Conservation (phyloP, 2,888 invertebrate genomes). For the Cylloceria caligata region DNA sequence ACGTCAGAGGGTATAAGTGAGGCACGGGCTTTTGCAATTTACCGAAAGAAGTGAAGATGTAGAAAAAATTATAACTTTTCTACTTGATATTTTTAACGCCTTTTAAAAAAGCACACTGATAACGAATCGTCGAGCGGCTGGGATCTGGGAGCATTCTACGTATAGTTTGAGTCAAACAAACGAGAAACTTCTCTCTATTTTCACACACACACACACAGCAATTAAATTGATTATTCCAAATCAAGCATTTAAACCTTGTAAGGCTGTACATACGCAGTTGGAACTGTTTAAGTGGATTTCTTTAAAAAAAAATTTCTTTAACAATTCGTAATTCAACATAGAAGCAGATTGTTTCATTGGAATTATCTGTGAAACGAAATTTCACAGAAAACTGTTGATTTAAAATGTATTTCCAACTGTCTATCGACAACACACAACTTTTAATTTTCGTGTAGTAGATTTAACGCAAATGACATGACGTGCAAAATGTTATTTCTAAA, state of each 20-base stretch:
- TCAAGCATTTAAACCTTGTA: neutral
- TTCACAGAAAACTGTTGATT: neutral
- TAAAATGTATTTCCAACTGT: conserved; percentile 8
- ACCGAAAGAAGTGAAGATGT: conserved; percentile 58
- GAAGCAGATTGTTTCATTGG: neutral
- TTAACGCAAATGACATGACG: conserved; percentile 17
- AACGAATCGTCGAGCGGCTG: conserved; percentile 61
- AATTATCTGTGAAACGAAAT: no score
- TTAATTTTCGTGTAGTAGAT: neutral
- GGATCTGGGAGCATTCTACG: conserved; percentile 53
- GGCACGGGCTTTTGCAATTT: conserved; percentile 20
- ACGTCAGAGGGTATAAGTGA: conserved; percentile 25
- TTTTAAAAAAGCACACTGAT: conserved; percentile 60
- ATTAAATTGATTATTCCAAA: neutral
- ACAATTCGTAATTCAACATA: neutral
- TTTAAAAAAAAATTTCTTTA: neutral
- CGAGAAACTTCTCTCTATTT: conserved; percentile 4
- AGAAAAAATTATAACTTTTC: conserved; percentile 1
- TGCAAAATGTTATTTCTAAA: conserved; percentile 31
- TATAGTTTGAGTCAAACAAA: conserved; percentile 4
- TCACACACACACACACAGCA: neutral
- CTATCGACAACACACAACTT: conserved; percentile 11
- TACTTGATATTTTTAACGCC: neutral
- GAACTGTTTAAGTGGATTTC: neutral
- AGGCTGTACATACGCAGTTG: neutral